A percentile compares a stretch with the other conserved stretches of the same genome.
Evolutionary conservation across 2,888 invertebrate species (phyloP).

Genomic region (Epistrophella euchroma): DNA sequence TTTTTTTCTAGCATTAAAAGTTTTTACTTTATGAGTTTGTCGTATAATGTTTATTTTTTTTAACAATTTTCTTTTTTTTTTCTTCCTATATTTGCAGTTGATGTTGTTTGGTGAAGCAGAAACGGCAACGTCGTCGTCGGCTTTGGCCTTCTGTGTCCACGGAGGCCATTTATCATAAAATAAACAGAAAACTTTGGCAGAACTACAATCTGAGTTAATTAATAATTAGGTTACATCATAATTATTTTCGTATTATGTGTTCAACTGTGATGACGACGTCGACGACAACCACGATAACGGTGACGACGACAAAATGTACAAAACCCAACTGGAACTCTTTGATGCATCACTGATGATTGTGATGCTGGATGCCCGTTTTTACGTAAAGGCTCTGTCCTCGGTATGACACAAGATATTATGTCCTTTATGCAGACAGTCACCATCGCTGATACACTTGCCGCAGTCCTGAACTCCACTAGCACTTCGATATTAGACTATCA

Average conservation of each 20-base stretch:
- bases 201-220: slow-evolving; percentile 63
- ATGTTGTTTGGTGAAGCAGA: slow-evolving; percentile 10
- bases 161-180: slow-evolving; percentile 41
- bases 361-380: slow-evolving; percentile 59
- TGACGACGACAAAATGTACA: slow-evolving; percentile 60
- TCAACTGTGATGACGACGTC: slow-evolving; percentile 58
- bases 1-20: slow-evolving; percentile 37
- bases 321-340: slow-evolving; percentile 35
- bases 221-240: slow-evolving; percentile 56
- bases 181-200: slow-evolving; percentile 28
- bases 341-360: slow-evolving; percentile 70
- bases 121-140: too few species aligned
- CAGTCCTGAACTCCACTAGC: slow-evolving; percentile 62
- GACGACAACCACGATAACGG: slow-evolving; percentile 20
- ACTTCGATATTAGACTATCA: slow-evolving; percentile 49
- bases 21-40: slow-evolving; percentile 29
- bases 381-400: slow-evolving; percentile 63
- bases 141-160: neutral
- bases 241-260: slow-evolving; percentile 65
- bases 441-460: slow-evolving; percentile 68
- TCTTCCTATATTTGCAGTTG: slow-evolving; percentile 28
- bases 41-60: slow-evolving; percentile 14
- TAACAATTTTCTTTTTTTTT: slow-evolving; percentile 2
- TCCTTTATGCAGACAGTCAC: slow-evolving; percentile 77
- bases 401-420: slow-evolving; percentile 76